Conservation (phyloP, 2,113 vertebrate genomes). For the Paralichthys olivaceus region DNA sequence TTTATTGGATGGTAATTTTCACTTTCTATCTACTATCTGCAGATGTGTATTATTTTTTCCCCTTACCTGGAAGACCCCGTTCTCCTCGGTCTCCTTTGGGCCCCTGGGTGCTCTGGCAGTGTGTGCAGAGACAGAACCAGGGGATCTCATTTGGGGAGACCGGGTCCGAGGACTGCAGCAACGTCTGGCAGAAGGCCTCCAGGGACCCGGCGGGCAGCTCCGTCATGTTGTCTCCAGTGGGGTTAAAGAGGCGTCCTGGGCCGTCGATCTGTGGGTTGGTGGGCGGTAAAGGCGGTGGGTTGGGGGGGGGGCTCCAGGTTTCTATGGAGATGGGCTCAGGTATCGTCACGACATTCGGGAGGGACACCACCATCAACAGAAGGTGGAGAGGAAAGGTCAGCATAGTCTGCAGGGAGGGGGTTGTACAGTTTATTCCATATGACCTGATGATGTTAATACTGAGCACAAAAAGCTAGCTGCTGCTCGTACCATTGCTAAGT, state of each 20-base stretch:
- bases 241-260: neutral
- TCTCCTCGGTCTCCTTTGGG: conserved; percentile 74
- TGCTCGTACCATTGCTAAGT: too few relatives aligned
- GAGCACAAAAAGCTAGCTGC: too few relatives aligned
- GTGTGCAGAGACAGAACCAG: conserved; percentile 76
- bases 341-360: conserved; percentile 20
- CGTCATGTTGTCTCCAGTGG: neutral
- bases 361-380: conserved; percentile 23
- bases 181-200: conserved; percentile 61
- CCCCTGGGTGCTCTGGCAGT: conserved; percentile 60
- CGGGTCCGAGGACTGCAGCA: conserved; percentile 31
- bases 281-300: neutral
- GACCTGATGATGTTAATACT: too few relatives aligned
- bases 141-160: conserved; percentile 63
- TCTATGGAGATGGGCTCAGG: neutral
- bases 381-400: neutral
- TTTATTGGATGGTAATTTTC: too few relatives aligned
- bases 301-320: neutral
- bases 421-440: too few relatives aligned
- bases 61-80: conserved; percentile 70
- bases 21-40: neutral
- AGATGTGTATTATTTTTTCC: neutral
- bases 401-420: conserved; percentile 34
- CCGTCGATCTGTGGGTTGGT: neutral
- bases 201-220: neutral